These are phyloP conservation scores for Rhinolophus ferrumequinum DNA, from an alignment of 2,113 vertebrate genomes.

Conservation along the genomic window DNA sequence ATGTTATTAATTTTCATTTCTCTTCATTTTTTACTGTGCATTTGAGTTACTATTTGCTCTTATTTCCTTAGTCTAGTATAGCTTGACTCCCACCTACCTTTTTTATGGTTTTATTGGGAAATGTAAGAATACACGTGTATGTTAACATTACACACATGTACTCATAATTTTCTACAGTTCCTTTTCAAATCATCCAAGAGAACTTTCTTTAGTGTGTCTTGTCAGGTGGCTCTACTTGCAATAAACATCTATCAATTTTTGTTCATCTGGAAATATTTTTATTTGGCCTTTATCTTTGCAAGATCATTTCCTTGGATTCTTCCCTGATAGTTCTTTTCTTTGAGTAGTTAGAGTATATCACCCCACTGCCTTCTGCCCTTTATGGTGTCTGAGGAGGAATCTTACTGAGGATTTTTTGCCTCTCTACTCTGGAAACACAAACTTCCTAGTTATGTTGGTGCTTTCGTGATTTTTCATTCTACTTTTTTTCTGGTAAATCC, in stretches of 20 bases:
- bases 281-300: not conserved
- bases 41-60: not conserved
- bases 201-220: not conserved
- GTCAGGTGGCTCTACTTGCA: not conserved
- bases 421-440: not conserved
- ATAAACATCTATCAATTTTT: not conserved
- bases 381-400: not conserved
- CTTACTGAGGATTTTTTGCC: not conserved
- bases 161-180: not conserved
- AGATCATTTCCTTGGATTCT: not conserved
- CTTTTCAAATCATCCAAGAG: not conserved
- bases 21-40: not conserved
- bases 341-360: not conserved
- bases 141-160: not conserved
- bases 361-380: not conserved
- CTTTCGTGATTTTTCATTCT: not conserved
- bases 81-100: not conserved
- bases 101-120: not conserved
- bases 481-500: not conserved
- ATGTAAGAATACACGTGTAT: not conserved
- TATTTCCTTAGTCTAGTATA: not conserved
- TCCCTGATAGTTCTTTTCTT: not conserved
- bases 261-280: not conserved
- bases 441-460: not conserved
- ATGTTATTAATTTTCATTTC: not conserved